phyloP scores from a whole-genome alignment of 2,113 vertebrate species.

The Abramis brama region DNA sequence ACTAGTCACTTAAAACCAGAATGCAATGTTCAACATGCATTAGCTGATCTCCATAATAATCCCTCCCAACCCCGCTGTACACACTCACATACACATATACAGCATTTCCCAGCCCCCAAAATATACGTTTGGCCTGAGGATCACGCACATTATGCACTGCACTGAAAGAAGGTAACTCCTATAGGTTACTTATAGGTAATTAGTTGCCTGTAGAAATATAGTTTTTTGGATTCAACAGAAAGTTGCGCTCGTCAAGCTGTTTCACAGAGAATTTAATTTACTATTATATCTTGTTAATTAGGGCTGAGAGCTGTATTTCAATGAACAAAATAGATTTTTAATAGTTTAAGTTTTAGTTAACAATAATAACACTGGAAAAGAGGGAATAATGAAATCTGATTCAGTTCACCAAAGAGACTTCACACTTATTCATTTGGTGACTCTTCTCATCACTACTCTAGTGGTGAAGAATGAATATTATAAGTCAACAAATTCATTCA shows the following conservation, averaged over 20 bases:
- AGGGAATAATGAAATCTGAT: not conserved
- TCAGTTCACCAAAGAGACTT: not conserved
- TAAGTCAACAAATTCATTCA: not conserved
- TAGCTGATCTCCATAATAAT: slow-evolving; percentile 86
- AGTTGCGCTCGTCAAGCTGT: not conserved
- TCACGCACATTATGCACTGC: not conserved
- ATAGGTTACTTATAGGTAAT: not conserved
- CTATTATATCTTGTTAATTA: not conserved
- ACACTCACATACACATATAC: slow-evolving; percentile 38
- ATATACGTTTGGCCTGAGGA: slow-evolving; percentile 11
- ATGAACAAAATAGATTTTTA: too few relatives aligned
- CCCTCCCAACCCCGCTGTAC: slow-evolving; percentile 45
- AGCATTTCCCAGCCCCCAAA: not conserved
- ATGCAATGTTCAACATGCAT: slow-evolving; percentile 81
- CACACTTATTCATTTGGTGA: not conserved
- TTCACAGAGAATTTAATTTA: too few relatives aligned
- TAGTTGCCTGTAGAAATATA: not conserved
- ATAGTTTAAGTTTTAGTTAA: not conserved
- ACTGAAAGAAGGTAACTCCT: slow-evolving; percentile 61
- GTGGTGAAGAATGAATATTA: not conserved
- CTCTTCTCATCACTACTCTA: not conserved
- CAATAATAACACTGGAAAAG: not conserved
- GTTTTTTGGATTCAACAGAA: not conserved
- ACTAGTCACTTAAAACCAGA: slow-evolving; percentile 82
- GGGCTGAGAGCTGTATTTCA: too few relatives aligned